These are phyloP conservation scores for Picus viridis DNA, from an alignment of 2,797 vertebrate genomes.

Conservation along the genomic window DNA sequence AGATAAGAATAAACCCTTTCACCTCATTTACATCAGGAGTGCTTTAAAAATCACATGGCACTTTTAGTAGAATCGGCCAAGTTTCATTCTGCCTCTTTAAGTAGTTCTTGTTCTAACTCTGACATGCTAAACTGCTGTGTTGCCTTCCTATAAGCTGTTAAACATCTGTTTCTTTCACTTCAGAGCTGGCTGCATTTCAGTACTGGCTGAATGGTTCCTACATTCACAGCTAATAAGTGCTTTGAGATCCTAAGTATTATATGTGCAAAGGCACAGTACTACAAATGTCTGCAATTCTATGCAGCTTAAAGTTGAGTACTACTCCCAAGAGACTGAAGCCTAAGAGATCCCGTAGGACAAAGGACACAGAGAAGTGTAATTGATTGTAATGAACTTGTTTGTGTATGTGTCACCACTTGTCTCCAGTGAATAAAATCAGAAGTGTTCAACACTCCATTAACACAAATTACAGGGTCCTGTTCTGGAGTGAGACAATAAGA, in stretches of 20 bases:
- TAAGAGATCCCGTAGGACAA: conserved; percentile 53
- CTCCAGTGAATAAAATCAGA: conserved; percentile 63
- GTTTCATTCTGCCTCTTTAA: conserved; percentile 50
- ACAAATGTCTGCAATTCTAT: conserved; percentile 56
- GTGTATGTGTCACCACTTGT: conserved; percentile 61
- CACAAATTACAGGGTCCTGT: conserved; percentile 59
- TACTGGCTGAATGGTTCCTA: conserved; percentile 54
- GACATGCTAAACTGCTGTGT: conserved; percentile 34
- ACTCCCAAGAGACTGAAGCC: conserved; percentile 44
- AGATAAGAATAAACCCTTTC: conserved; percentile 4
- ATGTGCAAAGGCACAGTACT: conserved; percentile 45
- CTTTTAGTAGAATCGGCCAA: conserved; percentile 22
- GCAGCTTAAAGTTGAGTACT: conserved; percentile 29
- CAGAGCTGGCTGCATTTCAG: conserved; percentile 59
- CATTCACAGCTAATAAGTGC: conserved; percentile 69
- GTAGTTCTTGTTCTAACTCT: conserved; percentile 50
- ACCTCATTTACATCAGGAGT: conserved; percentile 8
- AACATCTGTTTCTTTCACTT: conserved; percentile 68
- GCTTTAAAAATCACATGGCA: conserved; percentile 10
- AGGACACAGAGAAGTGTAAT: conserved; percentile 65
- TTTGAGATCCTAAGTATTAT: conserved; percentile 63
- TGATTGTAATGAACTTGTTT: conserved; percentile 70
- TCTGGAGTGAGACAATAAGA: conserved; percentile 48
- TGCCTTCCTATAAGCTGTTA: conserved; percentile 45
- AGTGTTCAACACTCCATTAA: conserved; percentile 70